Percentiles rank a stretch among this genome's conserved stretches.
phyloP scores from a whole-genome alignment of 2,888 invertebrate genomes.

The Alsophila aescularia region DNA sequence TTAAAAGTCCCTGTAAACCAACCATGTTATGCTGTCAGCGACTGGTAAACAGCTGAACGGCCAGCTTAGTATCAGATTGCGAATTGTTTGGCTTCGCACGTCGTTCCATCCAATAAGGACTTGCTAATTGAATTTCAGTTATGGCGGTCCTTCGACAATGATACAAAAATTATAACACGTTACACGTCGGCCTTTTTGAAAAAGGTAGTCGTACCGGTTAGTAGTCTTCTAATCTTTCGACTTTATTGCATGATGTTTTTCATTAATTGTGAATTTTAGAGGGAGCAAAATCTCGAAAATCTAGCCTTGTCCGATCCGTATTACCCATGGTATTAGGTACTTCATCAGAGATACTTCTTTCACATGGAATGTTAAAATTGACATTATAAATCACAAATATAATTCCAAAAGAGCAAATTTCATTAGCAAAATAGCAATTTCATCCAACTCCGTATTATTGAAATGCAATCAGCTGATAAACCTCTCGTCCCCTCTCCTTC shows the following conservation, averaged over 20 bases:
- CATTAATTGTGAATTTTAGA: too few species aligned
- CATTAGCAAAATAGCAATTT: not conserved
- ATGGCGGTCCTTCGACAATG: conserved; percentile 13
- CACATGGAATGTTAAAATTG: too few species aligned
- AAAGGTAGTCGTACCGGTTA: too few species aligned
- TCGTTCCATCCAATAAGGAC: conserved; percentile 44
- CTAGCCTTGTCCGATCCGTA: too few species aligned
- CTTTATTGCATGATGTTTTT: too few species aligned
- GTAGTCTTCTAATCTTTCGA: too few species aligned
- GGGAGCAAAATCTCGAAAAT: too few species aligned
- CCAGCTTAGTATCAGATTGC: conserved; percentile 37
- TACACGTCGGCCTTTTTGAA: not conserved
- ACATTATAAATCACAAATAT: too few species aligned
- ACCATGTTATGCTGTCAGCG: not conserved
- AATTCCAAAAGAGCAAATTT: too few species aligned
- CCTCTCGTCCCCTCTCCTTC: conserved; percentile 37
- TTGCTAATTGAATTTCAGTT: conserved; percentile 43
- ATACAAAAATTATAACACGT: conserved; percentile 1
- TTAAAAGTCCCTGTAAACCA: not conserved
- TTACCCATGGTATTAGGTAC: too few species aligned
- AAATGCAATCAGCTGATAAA: conserved; percentile 51
- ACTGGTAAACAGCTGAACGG: conserved; percentile 9
- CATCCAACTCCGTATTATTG: not conserved
- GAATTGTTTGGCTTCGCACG: conserved; percentile 46
- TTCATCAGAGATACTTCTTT: too few species aligned